phyloP scores from a whole-genome alignment of 2,797 vertebrate species.

The Chanos chanos region DNA sequence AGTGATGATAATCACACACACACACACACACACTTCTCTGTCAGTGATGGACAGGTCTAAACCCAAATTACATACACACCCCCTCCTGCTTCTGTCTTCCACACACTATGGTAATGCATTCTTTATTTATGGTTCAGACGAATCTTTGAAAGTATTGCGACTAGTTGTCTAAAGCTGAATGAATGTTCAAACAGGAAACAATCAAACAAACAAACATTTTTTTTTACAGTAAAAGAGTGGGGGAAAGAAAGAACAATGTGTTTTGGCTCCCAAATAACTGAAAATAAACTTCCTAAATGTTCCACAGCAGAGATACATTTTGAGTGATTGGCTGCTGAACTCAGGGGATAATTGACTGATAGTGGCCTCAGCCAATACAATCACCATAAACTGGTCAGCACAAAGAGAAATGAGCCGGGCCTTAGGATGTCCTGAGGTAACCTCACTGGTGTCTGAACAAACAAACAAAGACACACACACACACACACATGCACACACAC shows the following conservation, averaged over 20 bases:
- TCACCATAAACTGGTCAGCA: constrained; percentile 37
- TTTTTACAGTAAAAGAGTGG: too few species aligned
- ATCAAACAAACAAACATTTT: too few species aligned
- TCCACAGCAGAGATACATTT: constrained; percentile 19
- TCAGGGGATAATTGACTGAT: constrained; percentile 26
- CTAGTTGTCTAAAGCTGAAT: too few species aligned
- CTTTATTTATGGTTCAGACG: too few species aligned
- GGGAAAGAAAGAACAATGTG: too few species aligned
- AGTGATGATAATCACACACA: constrained; percentile 30
- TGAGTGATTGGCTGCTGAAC: not conserved
- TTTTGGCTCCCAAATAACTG: constrained; percentile 1
- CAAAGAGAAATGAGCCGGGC: constrained; percentile 25
- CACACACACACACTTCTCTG: constrained; percentile 11
- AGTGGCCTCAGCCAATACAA: constrained; percentile 16
- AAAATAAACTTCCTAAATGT: constrained; percentile 14
- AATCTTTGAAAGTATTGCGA: too few species aligned
- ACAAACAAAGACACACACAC: too few species aligned
- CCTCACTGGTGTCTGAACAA: not conserved
- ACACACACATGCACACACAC: too few species aligned
- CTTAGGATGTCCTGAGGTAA: constrained; percentile 27
- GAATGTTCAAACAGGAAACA: too few species aligned
- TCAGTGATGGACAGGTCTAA: constrained; percentile 2
- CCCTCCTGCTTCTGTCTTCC: too few species aligned
- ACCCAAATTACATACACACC: too few species aligned
- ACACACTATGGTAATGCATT: too few species aligned